Evolutionary conservation across 2,888 invertebrate genomes (phyloP), one percentile per base, ranked within the genome.

Genomic region (Sthenelais limicola): DNA sequence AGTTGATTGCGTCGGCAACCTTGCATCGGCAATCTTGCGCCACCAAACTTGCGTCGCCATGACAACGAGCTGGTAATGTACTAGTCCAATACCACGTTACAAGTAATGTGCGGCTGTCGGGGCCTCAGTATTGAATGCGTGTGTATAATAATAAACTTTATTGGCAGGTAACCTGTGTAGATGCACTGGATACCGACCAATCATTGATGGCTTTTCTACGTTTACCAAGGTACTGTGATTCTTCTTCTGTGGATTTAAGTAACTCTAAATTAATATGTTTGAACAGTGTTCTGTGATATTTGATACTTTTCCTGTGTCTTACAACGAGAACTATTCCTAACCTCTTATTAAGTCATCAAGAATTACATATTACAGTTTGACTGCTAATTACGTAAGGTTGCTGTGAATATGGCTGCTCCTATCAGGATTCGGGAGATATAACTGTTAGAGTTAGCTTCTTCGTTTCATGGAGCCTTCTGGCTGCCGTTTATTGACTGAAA

Each of bases 111-210:
- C n/a, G n/a, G n/a, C n/a, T n/a, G n/a, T n/a, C n/a, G n/a, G n/a
- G n/a, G n/a, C n/a, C n/a, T n/a, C n/a, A n/a, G n/a, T n/a, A n/a
- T n/a, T n/a, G n/a, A n/a, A n/a, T n/a, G n/a, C n/a, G n/a, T n/a
- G n/a, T n/a, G n/a, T n/a, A n/a, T n/a, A 68, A 62, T 62, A 26
- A 28, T 47, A 35, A 1, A 15, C 3, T 33, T 66, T 35, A 7
- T 51, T 75, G 75, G 21, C 73, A 90, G 91, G 91, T n/a, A 91
- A 92, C 80, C 89, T 97, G 12, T 97, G 97, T 82, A 91, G 97
- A 74, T 97, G 97, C 85, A 97, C 97, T 0, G 97, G 97, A 0
- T 97, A 97, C 83, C 91, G 97, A 79, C 94, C 97, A 0, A 97
- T 97, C 73, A 91, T 97, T 62, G 96, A 97, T 87, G 96, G 95